Percentiles rank a stretch among this genome's conserved stretches.
Evolutionary conservation across 2,797 vertebrate genomes (phyloP).

Genomic region (Poeciliopsis gracilis): DNA sequence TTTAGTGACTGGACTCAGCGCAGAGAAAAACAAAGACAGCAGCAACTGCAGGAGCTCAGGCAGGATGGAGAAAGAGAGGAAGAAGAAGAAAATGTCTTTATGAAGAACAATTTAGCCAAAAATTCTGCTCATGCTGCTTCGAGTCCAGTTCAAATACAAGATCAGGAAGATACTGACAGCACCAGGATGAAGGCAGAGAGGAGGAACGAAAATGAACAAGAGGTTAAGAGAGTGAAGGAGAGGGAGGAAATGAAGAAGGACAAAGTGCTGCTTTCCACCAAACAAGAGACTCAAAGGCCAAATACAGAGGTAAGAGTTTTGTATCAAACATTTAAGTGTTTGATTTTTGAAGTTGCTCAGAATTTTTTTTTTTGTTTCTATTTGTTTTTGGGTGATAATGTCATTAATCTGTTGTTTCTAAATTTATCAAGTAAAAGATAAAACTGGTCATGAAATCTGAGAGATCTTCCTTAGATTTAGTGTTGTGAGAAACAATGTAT

Average conservation of each 20-base stretch:
- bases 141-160: slow-evolving; percentile 42
- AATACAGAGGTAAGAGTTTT: slow-evolving; percentile 50
- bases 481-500: neutral
- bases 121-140: slow-evolving; percentile 28
- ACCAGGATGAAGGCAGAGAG: slow-evolving; percentile 34
- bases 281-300: slow-evolving; percentile 46
- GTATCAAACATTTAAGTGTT: neutral
- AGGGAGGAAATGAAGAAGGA: slow-evolving; percentile 44
- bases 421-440: neutral
- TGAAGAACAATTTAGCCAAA: slow-evolving; percentile 8
- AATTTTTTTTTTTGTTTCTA: neutral
- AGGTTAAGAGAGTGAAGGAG: slow-evolving; percentile 38
- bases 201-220: slow-evolving; percentile 30
- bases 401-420: neutral
- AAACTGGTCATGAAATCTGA: neutral
- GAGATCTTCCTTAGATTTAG: neutral
- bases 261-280: slow-evolving; percentile 37
- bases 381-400: neutral
- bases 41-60: slow-evolving; percentile 66
- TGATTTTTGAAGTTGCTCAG: neutral
- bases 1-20: slow-evolving; percentile 95
- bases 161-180: slow-evolving; percentile 29
- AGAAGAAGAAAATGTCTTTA: slow-evolving; percentile 39
- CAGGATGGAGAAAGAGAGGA: slow-evolving; percentile 54
- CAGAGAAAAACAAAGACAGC: slow-evolving; percentile 78